Base-by-base conservation (phyloP, 2,888 invertebrate genomes). In the Epicampocera succincta region DNA sequence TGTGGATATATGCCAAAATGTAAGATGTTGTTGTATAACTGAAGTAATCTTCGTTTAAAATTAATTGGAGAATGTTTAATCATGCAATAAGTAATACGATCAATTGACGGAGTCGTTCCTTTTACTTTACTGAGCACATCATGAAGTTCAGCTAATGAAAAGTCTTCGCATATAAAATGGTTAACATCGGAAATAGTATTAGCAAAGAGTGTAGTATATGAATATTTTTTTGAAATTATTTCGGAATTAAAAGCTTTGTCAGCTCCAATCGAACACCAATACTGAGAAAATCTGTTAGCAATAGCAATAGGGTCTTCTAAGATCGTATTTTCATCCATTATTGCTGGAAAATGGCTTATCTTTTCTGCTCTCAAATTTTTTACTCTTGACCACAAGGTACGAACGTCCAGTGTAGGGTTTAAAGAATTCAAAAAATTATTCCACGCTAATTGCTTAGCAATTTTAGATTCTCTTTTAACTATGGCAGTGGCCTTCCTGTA, bases 261-360 rank as follows among this genome's bases (percentile, higher is more conserved):
- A 11, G 66, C 66, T 17, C 48, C 12, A 11, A 60, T 13, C 11
- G 60, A 68, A 9, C 75, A 48, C 75, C 75, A 66, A 50, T 48
- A 21, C 42, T 56, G 12, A 38, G 50, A 19, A 50, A 50, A 50
- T 21, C 21, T 25, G 12, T 50, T 17, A 12, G 21, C 21, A 25
- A 50, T 50, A 25, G 19, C 50, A 50, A 50, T 21, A 2, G 50
- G 50, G 12, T 50, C 25, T 5, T 25, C 25, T 25, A 25, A 5
- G 25, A 25, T 25, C 5, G 25, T 25, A 5, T 25, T 25, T 3
- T 5, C 25, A 25, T 25, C 25, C 25, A 25, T 3, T 25, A 25
- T 25, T 25, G 25, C 25, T 25, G 25, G 25, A 25, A 25, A 25
- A 25, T 3, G 25, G 25, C 3, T 25, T 3, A 25, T 5, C 25